Conservation (phyloP, 2,888 invertebrate species). For the Nyleta sp. region DNA sequence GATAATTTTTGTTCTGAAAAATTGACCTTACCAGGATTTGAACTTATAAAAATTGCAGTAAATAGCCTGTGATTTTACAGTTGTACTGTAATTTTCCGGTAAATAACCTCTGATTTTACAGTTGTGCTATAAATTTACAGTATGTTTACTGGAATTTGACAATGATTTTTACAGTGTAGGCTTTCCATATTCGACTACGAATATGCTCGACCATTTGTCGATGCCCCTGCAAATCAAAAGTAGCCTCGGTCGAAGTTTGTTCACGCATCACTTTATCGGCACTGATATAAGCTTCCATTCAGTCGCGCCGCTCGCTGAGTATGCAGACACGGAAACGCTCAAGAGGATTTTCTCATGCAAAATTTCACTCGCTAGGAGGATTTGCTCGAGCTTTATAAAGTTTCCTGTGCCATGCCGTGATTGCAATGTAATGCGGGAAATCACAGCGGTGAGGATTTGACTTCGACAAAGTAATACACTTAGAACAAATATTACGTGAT, state of each 20-base stretch:
- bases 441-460: constrained; percentile 70
- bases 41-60: too few species aligned
- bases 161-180: neutral
- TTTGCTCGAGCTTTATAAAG: constrained; percentile 49
- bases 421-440: constrained; percentile 58
- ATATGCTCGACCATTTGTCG: constrained; percentile 2
- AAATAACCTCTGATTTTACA: too few species aligned
- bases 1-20: too few species aligned
- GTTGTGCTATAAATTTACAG: too few species aligned
- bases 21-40: too few species aligned
- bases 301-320: constrained; percentile 15
- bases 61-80: too few species aligned
- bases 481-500: constrained; percentile 37
- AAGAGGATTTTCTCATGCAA: constrained; percentile 40
- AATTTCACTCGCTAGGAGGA: constrained; percentile 31
- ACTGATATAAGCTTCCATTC: constrained; percentile 38
- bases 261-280: constrained; percentile 32
- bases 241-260: constrained; percentile 31
- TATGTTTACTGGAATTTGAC: too few species aligned
- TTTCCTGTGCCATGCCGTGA: constrained; percentile 42
- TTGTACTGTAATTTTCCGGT: too few species aligned
- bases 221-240: constrained; percentile 13
- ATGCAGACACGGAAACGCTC: constrained; percentile 31
- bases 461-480: constrained; percentile 58
- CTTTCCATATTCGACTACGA: constrained; percentile 21